Evolutionary conservation across 2,797 vertebrate species (phyloP), one percentile per base, ranked within the genome.

Genomic region (Mionectes olivaceus): DNA sequence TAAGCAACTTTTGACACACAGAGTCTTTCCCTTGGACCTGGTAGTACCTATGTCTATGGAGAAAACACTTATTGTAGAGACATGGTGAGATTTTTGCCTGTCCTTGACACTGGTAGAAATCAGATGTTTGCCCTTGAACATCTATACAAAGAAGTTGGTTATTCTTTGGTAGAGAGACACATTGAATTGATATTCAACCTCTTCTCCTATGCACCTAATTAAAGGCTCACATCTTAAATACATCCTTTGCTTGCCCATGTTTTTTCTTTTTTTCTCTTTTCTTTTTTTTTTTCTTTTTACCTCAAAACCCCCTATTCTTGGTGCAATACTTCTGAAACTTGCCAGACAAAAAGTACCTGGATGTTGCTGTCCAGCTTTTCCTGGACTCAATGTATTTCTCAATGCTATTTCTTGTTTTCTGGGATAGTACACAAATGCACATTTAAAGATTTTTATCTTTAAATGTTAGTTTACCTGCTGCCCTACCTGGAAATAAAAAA

Each of bases 51-150:
- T 24, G 32, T 14, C 46, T 30, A 0, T 32, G 33, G 69, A 59
- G 73, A 63, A 91, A 91, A 74, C 32, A 25, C 11, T 50, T 24
- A 32, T 4, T 53, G 15, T 7, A 33, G 30, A 81, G 74, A 35
- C 7, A 35, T 5, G 14, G 2, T 69, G 69, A 82, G 63, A 32
- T 90, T 93, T 93, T 89, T 83, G 33, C 44, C 50, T 50, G 39
- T 86, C 63, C 77, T 94, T 93, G 74, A 73, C 63, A 65, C 25
- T 12, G 39, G 76, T 6, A 61, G 49, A 79, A 93, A 85, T 95
- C 78, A 83, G 47, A 53, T 92, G 67, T 37, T 83, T 91, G 79
- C 63, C 87, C 85, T 93, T 94, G 79, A 95, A 56, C 13, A 83
- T 67, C 55, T 19, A 6, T 64, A 44, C n/a, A 65, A 69, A 89